These are phyloP conservation scores for Tapera naevia DNA, from an alignment of 2,797 vertebrate genomes.

Conservation along the genomic window DNA sequence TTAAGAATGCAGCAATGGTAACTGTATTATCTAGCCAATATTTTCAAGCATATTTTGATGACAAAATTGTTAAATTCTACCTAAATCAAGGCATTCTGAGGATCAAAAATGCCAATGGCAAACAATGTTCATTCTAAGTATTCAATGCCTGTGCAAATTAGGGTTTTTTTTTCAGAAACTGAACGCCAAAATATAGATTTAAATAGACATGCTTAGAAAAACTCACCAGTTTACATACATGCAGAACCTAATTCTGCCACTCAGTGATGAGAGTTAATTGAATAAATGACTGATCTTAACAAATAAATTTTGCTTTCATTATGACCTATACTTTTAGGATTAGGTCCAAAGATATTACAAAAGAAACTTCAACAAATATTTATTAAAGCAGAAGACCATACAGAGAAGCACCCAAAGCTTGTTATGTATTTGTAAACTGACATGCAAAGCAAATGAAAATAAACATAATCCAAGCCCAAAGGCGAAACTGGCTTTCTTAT, in stretches of 20 bases:
- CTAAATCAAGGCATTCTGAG: neutral
- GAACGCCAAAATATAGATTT: neutral
- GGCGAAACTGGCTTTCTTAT: constrained; percentile 20
- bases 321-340: neutral
- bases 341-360: constrained; percentile 3
- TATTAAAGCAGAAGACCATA: neutral
- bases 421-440: constrained; percentile 12
- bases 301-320: neutral
- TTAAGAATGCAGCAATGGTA: neutral
- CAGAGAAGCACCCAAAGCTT: neutral
- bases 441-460: constrained; percentile 20
- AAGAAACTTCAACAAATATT: constrained; percentile 15
- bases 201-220: neutral
- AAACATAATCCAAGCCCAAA: constrained; percentile 40
- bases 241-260: neutral
- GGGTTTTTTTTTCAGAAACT: neutral
- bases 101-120: neutral
- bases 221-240: neutral
- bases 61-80: neutral
- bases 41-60: neutral
- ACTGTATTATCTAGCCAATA: neutral
- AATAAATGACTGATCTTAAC: neutral
- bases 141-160: neutral
- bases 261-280: neutral
- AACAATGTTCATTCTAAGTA: neutral